Evolutionary conservation across 2,888 invertebrate genomes (phyloP), one percentile per base, ranked within the genome.

Genomic region (Pediacus dermestoides): DNA sequence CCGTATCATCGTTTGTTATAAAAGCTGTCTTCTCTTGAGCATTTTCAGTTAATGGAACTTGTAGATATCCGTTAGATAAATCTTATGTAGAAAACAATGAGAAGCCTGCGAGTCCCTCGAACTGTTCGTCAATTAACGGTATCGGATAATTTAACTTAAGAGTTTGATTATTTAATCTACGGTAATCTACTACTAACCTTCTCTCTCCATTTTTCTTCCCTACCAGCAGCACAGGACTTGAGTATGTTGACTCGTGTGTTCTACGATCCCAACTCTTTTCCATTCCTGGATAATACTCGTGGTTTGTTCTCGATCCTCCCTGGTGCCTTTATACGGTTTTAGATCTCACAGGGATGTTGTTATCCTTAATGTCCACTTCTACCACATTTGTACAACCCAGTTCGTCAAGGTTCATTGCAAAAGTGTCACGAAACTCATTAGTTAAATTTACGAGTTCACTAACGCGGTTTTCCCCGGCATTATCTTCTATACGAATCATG

Each of bases 141-240:
- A 36, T 12, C 6, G 36, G 30, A 36, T 13, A 36, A 11, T n/a
- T 30, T 6, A 10, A 11, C 10, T 16, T 28, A 9, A 13, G 14
- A 8, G 36, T 36, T 16, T 36, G 36, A n/a, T n/a, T 8, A 16
- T 36, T 36, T 16, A 36, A 18, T 11, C 21, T 8, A 15, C 36
- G 11, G 13, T 30, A 36, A 14, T 36, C 16, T 16, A 36, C 15
- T 8, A 36, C 36, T n/a, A 36, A 11, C 30, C 36, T 36, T 28
- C 47, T 30, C 32, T 52, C 50, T 3, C 48, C 48, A 27, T 48
- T 51, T 40, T 48, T 46, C 40, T 53, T 53, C 30, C 34, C 39
- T 4, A 52, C 50, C 1, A 53, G 22, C 15, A 52, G 23, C 9
- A 52, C 39, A 1, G 52, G 48, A 3, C 48, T 52, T 1, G 44